These are phyloP conservation scores for Tychaedon coryphoeus DNA, from an alignment of 2,113 vertebrate genomes.

Conservation along the genomic window DNA sequence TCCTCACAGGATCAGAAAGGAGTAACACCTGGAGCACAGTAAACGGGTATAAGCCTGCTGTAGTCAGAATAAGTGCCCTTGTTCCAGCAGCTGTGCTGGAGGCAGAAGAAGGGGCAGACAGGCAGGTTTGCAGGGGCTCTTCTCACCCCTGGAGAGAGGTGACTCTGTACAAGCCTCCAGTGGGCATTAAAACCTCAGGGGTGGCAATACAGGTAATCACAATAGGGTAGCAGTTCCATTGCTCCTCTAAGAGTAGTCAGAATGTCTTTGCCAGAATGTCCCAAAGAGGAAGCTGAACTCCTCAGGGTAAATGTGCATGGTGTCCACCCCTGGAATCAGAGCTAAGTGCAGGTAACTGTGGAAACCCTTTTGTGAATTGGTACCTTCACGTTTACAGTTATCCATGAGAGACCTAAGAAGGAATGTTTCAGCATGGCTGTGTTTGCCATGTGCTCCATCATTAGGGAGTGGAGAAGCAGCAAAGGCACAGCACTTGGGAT, in stretches of 20 bases:
- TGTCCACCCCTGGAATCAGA: background rate
- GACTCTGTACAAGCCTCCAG: background rate
- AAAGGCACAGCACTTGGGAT: background rate
- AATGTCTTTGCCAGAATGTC: background rate
- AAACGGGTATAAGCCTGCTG: background rate
- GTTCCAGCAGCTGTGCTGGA: background rate
- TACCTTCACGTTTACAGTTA: accelerated
- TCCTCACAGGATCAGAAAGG: background rate
- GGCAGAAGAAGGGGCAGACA: background rate
- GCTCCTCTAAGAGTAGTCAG: background rate
- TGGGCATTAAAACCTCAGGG: background rate
- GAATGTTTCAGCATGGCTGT: background rate
- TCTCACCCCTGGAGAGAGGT: no score
- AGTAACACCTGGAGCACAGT: background rate
- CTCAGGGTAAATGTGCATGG: background rate
- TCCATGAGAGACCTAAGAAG: background rate
- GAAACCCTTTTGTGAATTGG: background rate
- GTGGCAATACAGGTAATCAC: background rate
- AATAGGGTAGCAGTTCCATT: background rate
- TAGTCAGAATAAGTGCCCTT: background rate
- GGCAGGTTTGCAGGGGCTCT: background rate
- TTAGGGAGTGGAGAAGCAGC: background rate
- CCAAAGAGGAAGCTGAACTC: background rate
- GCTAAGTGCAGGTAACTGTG: background rate
- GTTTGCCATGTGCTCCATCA: background rate